Percentiles rank a stretch among this genome's conserved stretches.
Evolutionary conservation across 1,140 invertebrate species (phyloP).

Genomic region (Yoshiicerus persimilis): DNA sequence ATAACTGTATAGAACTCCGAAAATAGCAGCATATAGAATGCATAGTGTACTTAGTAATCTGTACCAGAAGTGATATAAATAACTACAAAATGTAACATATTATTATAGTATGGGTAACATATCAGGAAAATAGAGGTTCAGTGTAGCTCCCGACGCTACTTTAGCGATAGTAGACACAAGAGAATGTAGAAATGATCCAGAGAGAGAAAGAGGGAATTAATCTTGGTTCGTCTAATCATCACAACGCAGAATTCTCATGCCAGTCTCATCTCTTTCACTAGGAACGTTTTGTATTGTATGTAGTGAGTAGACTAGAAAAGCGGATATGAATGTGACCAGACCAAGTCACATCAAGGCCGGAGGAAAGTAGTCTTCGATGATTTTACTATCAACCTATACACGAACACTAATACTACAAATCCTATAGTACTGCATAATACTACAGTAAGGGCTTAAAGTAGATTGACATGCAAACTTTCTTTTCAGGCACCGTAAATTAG

Average conservation of each 20-base stretch:
- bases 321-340: slow-evolving; percentile 1
- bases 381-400: background rate
- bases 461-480: too few species aligned
- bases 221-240: slow-evolving; percentile 7
- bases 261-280: background rate
- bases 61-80: background rate
- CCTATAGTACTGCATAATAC: too few species aligned
- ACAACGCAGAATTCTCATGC: background rate
- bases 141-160: background rate
- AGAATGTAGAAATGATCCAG: background rate
- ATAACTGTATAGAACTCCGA: too few species aligned
- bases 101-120: background rate
- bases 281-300: background rate
- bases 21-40: background rate
- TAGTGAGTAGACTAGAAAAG: background rate
- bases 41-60: background rate
- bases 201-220: background rate
- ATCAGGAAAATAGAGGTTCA: background rate
- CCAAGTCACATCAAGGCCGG: background rate
- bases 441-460: too few species aligned
- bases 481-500: too few species aligned
- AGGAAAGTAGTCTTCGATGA: background rate
- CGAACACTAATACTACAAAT: background rate
- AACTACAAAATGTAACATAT: background rate
- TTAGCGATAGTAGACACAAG: background rate